A percentile compares a stretch with the other conserved stretches of the same genome.
These are phyloP conservation scores for Parasteatoda tepidariorum DNA, from an alignment of 1,140 invertebrate species.

Conservation along the genomic window DNA sequence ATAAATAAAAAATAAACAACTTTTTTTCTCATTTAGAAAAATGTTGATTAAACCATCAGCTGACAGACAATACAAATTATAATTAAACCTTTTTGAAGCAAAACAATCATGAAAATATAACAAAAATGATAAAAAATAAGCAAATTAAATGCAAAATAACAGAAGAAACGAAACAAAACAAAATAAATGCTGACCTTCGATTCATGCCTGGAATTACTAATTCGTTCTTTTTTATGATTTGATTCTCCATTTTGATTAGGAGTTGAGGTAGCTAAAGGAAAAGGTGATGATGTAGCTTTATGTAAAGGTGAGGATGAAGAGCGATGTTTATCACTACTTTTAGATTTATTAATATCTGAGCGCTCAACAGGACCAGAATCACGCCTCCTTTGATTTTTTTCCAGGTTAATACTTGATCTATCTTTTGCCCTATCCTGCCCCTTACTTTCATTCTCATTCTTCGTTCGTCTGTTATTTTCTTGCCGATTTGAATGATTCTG, in stretches of 20 bases:
- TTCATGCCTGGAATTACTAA: conserved; percentile 55
- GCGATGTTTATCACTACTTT: conserved; percentile 65
- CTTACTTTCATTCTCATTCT: conserved; percentile 53
- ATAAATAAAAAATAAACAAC: not conserved
- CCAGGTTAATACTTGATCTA: conserved; percentile 53
- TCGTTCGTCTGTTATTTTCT: conserved; percentile 42
- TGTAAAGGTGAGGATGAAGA: conserved; percentile 62
- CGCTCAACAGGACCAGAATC: conserved; percentile 55
- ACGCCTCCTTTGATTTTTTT: conserved; percentile 55
- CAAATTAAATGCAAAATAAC: not conserved
- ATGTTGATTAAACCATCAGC: not conserved
- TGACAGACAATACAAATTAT: not conserved
- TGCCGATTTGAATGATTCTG: conserved; percentile 60
- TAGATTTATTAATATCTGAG: conserved; percentile 46
- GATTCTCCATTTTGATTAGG: conserved; percentile 60
- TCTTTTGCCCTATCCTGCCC: conserved; percentile 53
- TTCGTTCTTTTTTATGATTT: conserved; percentile 56
- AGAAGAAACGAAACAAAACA: conserved; percentile 57
- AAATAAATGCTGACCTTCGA: conserved; percentile 48
- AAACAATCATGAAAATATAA: not conserved
- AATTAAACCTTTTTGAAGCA: not conserved
- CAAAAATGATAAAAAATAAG: not conserved
- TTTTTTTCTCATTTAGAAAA: not conserved
- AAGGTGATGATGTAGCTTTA: conserved; percentile 63
- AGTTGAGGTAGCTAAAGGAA: conserved; percentile 58